Evolutionary conservation across 2,888 invertebrate genomes (phyloP), one percentile per base, ranked within the genome.

Genomic region (Entomobrya multifasciata): DNA sequence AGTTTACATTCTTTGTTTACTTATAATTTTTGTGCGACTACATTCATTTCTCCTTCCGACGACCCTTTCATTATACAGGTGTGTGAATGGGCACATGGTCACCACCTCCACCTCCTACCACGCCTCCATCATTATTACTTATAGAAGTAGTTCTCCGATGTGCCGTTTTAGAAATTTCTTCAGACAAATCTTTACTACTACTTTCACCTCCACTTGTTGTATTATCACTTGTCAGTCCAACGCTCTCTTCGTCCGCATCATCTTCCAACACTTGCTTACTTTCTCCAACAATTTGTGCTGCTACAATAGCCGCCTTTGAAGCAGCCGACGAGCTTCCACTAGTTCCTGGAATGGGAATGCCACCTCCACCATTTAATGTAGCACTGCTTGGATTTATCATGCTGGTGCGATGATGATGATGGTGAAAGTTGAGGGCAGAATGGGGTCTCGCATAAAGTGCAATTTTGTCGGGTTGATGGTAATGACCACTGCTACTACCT

Each of bases 151-250:
- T 72, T 70, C 85, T 77, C 11, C 85, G 76, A 49, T 86, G 76
- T 41, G 36, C 36, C 2, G 49, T 36, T 65, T 70, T 79, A 10
- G 25, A 72, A 72, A 62, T 87, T 76, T 80, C 86, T 22, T 85
- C 80, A 20, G 77, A 81, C 27, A 81, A 55, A 25, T 81, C 77
- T 41, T 74, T 72, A 52, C 77, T 81, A 36, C 81, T 81, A 49
- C 81, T 81, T 77, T 87, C 81, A n/a, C 77, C 77, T 0, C 81
- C 81, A 70, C 81, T 85, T 4, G 85, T 85, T 60, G 85, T 85
- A 47, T 85, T 85, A 85, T 85, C 85, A 85, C 85, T 85, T 6
- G 85, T 85, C 72, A 85, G 85, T 79, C 85, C 86, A 27, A 79
- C 82, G 52, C 87, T 77, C 57, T 85, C 84, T 25, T 84, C 85